Evolutionary conservation across 2,113 vertebrate genomes (phyloP), one percentile per base, ranked within the genome.

Genomic region (Thunnus thynnus): DNA sequence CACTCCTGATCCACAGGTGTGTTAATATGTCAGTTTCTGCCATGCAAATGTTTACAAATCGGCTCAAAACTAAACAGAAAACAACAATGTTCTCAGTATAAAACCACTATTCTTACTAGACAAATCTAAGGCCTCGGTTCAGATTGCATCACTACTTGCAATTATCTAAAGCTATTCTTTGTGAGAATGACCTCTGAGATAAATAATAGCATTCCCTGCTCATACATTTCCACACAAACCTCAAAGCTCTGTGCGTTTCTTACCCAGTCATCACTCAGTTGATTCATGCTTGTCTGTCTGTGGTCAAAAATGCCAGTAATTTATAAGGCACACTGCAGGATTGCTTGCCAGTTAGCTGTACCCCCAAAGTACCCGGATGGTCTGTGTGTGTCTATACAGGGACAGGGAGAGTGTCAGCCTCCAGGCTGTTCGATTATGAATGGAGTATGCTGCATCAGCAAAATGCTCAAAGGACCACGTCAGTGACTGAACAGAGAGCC

Each of bases 341-440:
- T 18, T 46, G 60, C 72, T 63, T 66, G 30, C 17, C 17, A 4
- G 65, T 65, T n/a, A 72, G 72, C 36, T 84, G 18, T 25, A 46
- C 63, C 62, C 32, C 18, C n/a, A 55, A 86, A 50, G 12, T 51
- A 44, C 66, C 74, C 57, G n/a, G 70, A 76, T 64, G 71, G 9
- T 22, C 63, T 13, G 36, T 55, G 48, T 65, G 50, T 69, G 57
- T 78, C 61, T 48, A 70, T 54, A 46, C 57, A 57, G 54, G 54
- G 27, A 71, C 65, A 10, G 54, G 54, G 58, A 64, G 68, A 36
- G 72, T 72, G 65, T 72, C 65, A 68, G 75, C 65, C 75, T 86
- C 87, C 84, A 84, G 86, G 73, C 78, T 51, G 66, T 91, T 82
- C 75, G 65, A 78, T 85, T 81, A 77, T 90, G 72, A 91, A 90